Percentiles rank a stretch among this genome's conserved stretches.
Conservation (phyloP, 2,888 invertebrate species). For the Molanna angustata region DNA sequence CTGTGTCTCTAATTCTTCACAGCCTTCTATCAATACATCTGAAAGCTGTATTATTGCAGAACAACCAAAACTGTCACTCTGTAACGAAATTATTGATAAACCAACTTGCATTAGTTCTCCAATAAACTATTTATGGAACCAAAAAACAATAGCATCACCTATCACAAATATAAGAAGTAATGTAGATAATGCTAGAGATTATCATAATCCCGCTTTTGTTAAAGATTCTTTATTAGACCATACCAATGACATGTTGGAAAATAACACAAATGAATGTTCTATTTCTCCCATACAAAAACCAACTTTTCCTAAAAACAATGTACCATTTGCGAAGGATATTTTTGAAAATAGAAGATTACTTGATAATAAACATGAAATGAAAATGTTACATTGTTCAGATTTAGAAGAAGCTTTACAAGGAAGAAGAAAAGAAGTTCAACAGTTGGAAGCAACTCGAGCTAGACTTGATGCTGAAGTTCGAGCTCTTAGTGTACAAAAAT, state of each 20-base stretch:
- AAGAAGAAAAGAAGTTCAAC: conserved; percentile 16
- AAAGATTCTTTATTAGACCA: conserved; percentile 37
- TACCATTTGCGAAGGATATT: too few species aligned
- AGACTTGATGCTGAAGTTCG: conserved; percentile 20
- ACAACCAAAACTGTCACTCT: conserved; percentile 4
- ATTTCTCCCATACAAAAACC: conserved; percentile 26
- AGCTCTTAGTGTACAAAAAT: conserved; percentile 11
- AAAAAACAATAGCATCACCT: conserved; percentile 42
- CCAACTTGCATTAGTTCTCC: conserved; percentile 42
- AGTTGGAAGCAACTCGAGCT: conserved; percentile 14
- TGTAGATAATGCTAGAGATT: conserved; percentile 39
- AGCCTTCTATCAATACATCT: conserved; percentile 30
- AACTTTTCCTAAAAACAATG: conserved; percentile 13
- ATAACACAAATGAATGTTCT: conserved; percentile 5
- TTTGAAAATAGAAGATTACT: too few species aligned
- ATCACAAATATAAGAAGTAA: conserved; percentile 17
- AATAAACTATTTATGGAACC: conserved; percentile 49
- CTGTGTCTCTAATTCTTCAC: conserved; percentile 10
- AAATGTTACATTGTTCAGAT: conserved; percentile 34
- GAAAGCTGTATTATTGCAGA: conserved; percentile 1
- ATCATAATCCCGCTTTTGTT: conserved; percentile 37
- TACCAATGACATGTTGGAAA: conserved; percentile 7
- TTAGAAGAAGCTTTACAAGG: conserved; percentile 32
- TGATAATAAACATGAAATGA: conserved; percentile 18
- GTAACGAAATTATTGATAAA: conserved; percentile 5